A percentile compares a stretch with the other conserved stretches of the same genome.
Evolutionary conservation across 2,888 invertebrate genomes (phyloP).

Genomic region (Beris morrisii): DNA sequence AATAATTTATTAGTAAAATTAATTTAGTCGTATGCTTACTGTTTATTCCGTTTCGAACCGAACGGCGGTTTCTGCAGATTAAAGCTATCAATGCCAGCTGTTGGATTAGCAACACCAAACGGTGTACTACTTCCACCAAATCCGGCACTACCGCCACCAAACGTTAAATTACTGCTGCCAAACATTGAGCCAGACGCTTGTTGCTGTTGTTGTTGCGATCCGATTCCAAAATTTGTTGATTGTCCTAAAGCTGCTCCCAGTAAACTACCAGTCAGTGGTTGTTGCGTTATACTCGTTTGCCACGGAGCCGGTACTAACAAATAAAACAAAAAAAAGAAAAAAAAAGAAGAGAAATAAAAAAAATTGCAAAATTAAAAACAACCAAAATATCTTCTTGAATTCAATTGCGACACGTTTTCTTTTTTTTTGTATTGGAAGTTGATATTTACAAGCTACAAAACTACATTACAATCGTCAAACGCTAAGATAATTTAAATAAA

Average conservation of each 20-base stretch:
- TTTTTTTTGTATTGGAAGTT: not conserved
- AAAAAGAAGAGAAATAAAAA: conserved; percentile 1
- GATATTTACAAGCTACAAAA: not conserved
- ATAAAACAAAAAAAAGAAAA: not conserved
- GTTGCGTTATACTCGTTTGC: conserved; percentile 1
- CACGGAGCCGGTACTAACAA: not conserved
- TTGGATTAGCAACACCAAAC: too few species aligned
- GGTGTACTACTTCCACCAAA: too few species aligned
- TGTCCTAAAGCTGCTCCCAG: not conserved
- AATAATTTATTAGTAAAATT: too few species aligned
- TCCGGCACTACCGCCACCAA: too few species aligned
- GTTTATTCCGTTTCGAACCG: conserved; percentile 69
- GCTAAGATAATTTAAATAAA: too few species aligned
- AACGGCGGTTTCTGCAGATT: conserved; percentile 72
- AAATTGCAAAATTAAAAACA: too few species aligned
- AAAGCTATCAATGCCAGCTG: conserved; percentile 51
- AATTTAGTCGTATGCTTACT: conserved; percentile 56
- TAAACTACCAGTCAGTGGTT: conserved; percentile 22
- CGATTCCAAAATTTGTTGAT: conserved; percentile 36
- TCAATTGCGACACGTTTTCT: not conserved
- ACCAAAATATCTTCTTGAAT: too few species aligned
- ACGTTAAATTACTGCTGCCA: too few species aligned
- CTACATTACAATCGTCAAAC: not conserved
- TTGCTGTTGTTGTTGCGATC: too few species aligned
- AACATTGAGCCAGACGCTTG: too few species aligned